Conservation (phyloP, 2,797 vertebrate species). For the Alcedo atthis region DNA sequence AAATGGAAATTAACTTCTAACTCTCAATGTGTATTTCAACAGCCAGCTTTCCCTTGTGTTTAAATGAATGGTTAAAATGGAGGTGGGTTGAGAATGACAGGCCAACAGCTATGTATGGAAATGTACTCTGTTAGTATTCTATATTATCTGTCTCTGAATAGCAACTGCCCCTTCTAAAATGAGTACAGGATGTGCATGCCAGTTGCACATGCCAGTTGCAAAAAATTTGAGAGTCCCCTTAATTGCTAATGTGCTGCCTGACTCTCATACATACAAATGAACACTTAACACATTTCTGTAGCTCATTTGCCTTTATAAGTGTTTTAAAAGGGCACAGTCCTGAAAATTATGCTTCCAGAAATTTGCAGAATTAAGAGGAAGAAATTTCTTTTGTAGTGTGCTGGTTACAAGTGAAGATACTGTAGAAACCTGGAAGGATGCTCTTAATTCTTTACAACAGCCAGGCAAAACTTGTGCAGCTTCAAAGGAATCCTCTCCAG, state of each 20-base stretch:
- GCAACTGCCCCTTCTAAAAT: background rate
- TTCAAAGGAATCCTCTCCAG: background rate
- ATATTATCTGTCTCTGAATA: background rate
- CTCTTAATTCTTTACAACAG: background rate
- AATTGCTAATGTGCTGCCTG: background rate
- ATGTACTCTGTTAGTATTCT: background rate
- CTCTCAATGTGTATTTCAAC: background rate
- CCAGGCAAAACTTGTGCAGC: background rate
- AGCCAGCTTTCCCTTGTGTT: background rate
- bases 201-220: background rate
- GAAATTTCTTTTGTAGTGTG: background rate
- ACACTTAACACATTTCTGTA: background rate
- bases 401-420: background rate
- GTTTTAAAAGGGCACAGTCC: conserved; percentile 4
- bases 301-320: conserved; percentile 1
- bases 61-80: background rate
- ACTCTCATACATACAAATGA: background rate
- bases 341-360: background rate
- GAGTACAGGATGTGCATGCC: background rate
- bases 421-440: background rate
- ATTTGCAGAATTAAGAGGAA: background rate
- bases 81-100: background rate
- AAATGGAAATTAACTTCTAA: background rate
- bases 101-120: background rate
- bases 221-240: background rate